These are phyloP conservation scores for Cochlearius cochlearius DNA, from an alignment of 2,113 vertebrate species.

Conservation along the genomic window DNA sequence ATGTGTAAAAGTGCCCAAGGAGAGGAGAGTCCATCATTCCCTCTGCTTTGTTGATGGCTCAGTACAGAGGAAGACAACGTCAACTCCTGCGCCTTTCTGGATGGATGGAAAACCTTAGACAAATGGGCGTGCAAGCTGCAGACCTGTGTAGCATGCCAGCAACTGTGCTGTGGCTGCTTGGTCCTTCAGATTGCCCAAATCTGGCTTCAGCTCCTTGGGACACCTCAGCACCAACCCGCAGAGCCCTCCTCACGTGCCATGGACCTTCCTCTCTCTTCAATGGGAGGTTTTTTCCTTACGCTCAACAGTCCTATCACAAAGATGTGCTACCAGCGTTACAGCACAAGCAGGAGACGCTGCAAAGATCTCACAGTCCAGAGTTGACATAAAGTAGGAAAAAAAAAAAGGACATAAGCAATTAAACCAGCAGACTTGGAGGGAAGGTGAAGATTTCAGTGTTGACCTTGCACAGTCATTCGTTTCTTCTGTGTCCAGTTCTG, in stretches of 20 bases:
- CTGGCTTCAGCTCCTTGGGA: background rate
- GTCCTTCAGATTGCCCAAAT: background rate
- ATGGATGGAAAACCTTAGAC: background rate
- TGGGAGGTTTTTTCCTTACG: rapidly evolving
- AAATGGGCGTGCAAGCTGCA: background rate
- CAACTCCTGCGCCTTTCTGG: background rate
- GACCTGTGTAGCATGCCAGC: background rate
- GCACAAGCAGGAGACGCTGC: background rate
- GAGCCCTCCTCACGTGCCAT: background rate
- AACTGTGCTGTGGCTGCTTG: rapidly evolving
- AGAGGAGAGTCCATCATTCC: background rate
- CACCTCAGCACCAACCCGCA: rapidly evolving
- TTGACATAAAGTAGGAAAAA: background rate
- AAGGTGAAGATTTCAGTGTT: background rate
- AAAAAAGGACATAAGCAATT: background rate
- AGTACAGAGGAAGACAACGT: background rate
- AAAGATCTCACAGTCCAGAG: background rate
- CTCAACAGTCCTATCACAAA: rapidly evolving
- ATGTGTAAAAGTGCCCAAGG: background rate
- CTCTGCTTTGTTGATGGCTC: background rate
- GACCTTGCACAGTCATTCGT: background rate
- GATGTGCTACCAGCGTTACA: background rate
- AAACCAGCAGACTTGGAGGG: background rate
- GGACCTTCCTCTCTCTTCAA: background rate
- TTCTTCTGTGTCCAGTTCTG: background rate